Base-by-base conservation (phyloP, 2,888 invertebrate genomes). In the Cabera pusaria region DNA sequence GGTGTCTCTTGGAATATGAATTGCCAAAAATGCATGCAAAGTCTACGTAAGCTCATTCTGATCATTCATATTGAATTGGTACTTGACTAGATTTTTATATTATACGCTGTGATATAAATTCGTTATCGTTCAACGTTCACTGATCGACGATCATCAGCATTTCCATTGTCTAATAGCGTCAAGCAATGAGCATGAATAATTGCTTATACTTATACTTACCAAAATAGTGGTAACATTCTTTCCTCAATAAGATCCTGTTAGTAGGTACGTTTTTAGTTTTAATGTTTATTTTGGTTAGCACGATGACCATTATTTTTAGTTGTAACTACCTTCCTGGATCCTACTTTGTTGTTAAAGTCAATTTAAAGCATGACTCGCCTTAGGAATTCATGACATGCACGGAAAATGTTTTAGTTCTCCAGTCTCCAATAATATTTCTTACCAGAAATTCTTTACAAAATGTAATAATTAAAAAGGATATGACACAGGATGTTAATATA, bases 391-490 rank as follows among this genome's bases (percentile, higher is more conserved):
- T 46, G 43, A 23, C 33, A 56, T 56, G 59, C 64, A 60, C 58
- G 52, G 56, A 56, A 50, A 45, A 56, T 49, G 44, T 54, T 47
- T 59, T 59, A 58, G 54, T 52, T 61, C 48, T 58, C 44, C 52
- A 45, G 50, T 72, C 84, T 86, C 86, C 86, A 85, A 85, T 86
- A 84, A 69, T 86, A 84, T 86, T 86, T 78, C 77, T 77, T 34
- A 7, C 21, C 7, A 19, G 8, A 8, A 20, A 18, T 27, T 12
- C n/a, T 9, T 9, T 18, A 18, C 6, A 3, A 19, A 11, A 14
- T 3, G 14, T 14, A 14, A 14, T 14, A 17, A 17, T 18, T 27
- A 9, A 1, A 10, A 18, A 6, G 6, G 5, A n/a, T n/a, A n/a
- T n/a, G n/a, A n/a, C n/a, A n/a, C 14, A 14, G 14, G 14, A 6